Evolutionary conservation across 2,888 invertebrate genomes (phyloP), one percentile per base, ranked within the genome.

Genomic region (Pogonocherus hispidulus): DNA sequence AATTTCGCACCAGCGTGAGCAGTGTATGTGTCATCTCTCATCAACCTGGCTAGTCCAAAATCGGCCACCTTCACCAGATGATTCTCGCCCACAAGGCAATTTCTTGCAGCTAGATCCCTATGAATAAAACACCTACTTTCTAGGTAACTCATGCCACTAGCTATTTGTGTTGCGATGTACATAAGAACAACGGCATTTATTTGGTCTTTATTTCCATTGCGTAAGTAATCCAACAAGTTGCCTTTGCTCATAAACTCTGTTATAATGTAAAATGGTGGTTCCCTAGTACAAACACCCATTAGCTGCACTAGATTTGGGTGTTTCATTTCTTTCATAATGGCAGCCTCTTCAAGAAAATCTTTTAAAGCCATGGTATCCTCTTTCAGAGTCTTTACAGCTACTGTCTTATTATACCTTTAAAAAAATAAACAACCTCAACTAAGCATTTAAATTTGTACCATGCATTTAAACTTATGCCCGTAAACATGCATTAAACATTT

Each of bases 291-390:
- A 22, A 99, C 99, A 72, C 98, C 99, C 83, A 99, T 91, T 74
- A 99, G 89, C 85, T 99, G 98, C 73, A 99, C 99, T 79, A 99
- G 89, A 89, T 99, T 99, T 22, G 97, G 94, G 87, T 99, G 99
- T 79, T 97, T 96, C 97, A 99, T 98, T 87, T 98, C 98, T 85
- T 99, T 99, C 99, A 99, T 99, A 66, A 99, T 98, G 63, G 96
- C 94, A 1, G 99, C 99, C 87, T 99, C 99, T 83, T 98, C 99
- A 57, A 99, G 89, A 87, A 99, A 99, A 86, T 99, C 99, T 86
- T 99, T 98, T 67, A 99, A 88, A 9, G 98, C 98, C 99, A 99
- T 99, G 18, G 98, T 98, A 85, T 99, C 99, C 87, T 99, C 99
- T 89, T 99, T 99, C 11, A 99, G 89, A 0, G 99, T 99, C 87